phyloP scores from a whole-genome alignment of 2,113 vertebrate genomes.

The Toxotes jaculatrix region DNA sequence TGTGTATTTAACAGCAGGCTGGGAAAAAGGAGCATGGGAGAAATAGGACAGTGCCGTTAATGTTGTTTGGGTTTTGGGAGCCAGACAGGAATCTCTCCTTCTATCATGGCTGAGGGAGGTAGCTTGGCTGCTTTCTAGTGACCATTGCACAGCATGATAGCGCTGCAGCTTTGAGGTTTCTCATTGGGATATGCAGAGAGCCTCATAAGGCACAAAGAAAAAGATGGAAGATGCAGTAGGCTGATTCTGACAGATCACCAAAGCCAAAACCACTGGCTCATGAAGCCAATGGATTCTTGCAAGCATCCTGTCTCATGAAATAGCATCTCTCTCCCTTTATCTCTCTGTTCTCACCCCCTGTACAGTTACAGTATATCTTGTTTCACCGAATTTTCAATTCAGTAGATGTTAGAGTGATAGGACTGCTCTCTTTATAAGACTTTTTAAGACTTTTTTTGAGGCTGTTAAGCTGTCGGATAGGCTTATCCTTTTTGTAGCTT shows the following conservation, averaged over 20 bases:
- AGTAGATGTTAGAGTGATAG: conserved; percentile 44
- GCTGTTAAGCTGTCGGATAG: conserved; percentile 51
- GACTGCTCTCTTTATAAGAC: conserved; percentile 44
- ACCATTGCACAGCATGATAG: conserved; percentile 56
- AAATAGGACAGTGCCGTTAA: conserved; percentile 56
- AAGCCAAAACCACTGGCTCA: conserved; percentile 45
- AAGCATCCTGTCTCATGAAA: conserved; percentile 44
- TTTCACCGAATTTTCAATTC: conserved; percentile 51
- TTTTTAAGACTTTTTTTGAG: conserved; percentile 52
- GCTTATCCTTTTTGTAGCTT: conserved; percentile 53
- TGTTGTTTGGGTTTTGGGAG: conserved; percentile 84
- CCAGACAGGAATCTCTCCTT: conserved; percentile 81
- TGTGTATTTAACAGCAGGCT: conserved; percentile 71
- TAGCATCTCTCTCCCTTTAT: conserved; percentile 20
- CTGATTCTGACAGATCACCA: conserved; percentile 32
- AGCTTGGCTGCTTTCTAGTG: conserved; percentile 38
- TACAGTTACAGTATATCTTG: conserved; percentile 41
- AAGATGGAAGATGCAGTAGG: conserved; percentile 24
- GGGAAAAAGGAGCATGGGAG: conserved; percentile 35
- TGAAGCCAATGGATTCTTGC: conserved; percentile 42
- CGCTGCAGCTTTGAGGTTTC: conserved; percentile 51
- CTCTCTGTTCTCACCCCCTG: conserved; percentile 26
- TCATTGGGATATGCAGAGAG: conserved; percentile 34
- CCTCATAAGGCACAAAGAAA: conserved; percentile 24
- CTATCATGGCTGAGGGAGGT: conserved; percentile 49